phyloP scores from a whole-genome alignment of 2,113 vertebrate species.

The Rhodinocichla rosea region DNA sequence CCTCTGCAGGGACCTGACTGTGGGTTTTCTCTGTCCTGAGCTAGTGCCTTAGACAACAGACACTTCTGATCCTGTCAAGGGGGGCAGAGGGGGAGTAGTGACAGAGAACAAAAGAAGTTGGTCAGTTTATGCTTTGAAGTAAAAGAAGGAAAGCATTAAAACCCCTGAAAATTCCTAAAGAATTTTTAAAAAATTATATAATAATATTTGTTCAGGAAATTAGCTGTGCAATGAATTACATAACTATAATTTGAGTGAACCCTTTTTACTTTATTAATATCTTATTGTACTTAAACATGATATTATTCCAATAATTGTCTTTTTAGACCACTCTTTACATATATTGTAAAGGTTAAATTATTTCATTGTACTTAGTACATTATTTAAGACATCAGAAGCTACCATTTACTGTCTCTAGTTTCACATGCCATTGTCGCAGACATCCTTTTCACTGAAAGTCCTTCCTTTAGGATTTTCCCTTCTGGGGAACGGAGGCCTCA shows the following conservation, averaged over 20 bases:
- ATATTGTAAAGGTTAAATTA: not conserved
- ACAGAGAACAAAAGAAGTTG: not conserved
- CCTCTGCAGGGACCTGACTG: not conserved
- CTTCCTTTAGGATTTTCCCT: too few relatives aligned
- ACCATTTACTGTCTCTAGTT: not conserved
- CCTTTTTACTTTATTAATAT: not conserved
- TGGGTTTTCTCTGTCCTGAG: not conserved
- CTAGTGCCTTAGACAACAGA: not conserved
- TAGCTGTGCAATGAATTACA: not conserved
- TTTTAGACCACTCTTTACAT: not conserved
- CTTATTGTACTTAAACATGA: not conserved
- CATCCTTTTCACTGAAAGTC: too few relatives aligned
- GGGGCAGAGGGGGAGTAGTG: not conserved
- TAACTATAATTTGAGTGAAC: not conserved
- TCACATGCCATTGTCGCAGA: too few relatives aligned
- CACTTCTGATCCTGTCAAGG: not conserved
- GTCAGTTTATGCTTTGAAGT: not conserved
- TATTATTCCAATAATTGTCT: not conserved
- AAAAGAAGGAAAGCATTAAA: not conserved
- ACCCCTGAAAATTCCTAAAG: not conserved
- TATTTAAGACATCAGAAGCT: not conserved
- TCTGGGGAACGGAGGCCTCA: too few relatives aligned
- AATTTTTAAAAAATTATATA: fast-evolving
- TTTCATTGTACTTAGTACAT: not conserved
- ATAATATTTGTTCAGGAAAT: not conserved